Conservation (phyloP, 2,113 vertebrate genomes). For the Meleagris gallopavo region DNA sequence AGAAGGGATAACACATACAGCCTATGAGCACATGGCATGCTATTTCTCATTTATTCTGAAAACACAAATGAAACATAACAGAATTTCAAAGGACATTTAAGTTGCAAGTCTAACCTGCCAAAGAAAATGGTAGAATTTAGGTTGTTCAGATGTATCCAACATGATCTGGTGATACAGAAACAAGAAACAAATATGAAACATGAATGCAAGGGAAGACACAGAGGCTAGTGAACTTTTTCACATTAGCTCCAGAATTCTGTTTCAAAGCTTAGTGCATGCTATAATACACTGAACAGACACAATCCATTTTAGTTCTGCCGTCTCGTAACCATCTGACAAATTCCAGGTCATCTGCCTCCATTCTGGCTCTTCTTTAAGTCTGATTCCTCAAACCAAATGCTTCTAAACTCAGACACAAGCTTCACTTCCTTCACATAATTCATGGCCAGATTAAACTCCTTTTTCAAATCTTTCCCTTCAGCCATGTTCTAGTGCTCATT, state of each 20-base stretch:
- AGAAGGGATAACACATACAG: neutral
- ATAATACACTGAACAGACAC: neutral
- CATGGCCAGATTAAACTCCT: neutral
- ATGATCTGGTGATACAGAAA: neutral
- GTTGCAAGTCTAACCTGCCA: neutral
- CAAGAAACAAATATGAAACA: neutral
- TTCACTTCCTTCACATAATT: neutral
- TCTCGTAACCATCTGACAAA: neutral
- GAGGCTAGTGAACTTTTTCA: neutral
- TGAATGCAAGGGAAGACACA: fast-evolving
- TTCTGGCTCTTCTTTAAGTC: neutral
- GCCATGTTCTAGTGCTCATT: neutral
- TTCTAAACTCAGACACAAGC: neutral
- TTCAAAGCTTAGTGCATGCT: neutral
- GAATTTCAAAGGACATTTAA: neutral
- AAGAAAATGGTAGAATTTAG: neutral
- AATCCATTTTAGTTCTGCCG: neutral
- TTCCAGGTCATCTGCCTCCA: neutral
- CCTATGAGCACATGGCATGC: fast-evolving
- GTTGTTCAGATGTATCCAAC: neutral
- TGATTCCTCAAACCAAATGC: neutral
- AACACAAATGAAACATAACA: neutral
- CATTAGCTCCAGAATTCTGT: neutral
- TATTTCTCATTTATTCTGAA: neutral
- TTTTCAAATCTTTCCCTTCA: neutral